A percentile compares a stretch with the other conserved stretches of the same genome.
Evolutionary conservation across 2,113 vertebrate species (phyloP).

Genomic region (Nettapus auritus): DNA sequence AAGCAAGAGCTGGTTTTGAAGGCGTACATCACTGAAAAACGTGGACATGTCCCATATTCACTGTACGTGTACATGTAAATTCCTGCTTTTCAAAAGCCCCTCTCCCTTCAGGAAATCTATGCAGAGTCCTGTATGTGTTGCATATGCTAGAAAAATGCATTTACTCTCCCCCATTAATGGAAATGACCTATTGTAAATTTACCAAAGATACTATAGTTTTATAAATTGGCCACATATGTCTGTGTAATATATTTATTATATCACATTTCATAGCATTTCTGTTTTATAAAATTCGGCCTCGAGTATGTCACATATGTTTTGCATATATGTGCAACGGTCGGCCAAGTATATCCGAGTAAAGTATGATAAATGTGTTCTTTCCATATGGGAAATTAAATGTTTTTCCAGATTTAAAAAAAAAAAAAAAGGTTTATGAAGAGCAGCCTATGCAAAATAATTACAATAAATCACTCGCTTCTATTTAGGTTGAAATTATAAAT

Average conservation of each 20-base stretch:
- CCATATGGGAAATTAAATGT: conserved; percentile 69
- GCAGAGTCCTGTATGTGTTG: background rate
- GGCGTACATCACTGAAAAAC: background rate
- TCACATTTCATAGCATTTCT: conserved; percentile 67
- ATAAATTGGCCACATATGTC: conserved; percentile 68
- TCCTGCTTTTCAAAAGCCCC: background rate
- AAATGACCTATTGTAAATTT: conserved; percentile 65
- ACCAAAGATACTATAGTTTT: conserved; percentile 44
- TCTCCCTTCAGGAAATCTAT: background rate
- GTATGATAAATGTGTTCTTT: conserved; percentile 71
- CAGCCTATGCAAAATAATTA: conserved; percentile 65
- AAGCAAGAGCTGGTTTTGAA: background rate
- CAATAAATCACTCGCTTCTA: conserved; percentile 44
- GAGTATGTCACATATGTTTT: conserved; percentile 71
- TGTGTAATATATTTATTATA: conserved; percentile 68
- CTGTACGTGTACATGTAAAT: background rate
- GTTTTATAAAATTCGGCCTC: conserved; percentile 68
- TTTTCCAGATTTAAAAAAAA: conserved; percentile 43
- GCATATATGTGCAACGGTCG: conserved; percentile 55
- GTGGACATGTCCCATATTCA: background rate
- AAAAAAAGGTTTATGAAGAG: conserved; percentile 8
- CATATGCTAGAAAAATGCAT: background rate
- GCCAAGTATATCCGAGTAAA: conserved; percentile 56
- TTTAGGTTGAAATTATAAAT: conserved; percentile 35
- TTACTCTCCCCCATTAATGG: conserved; percentile 24